phyloP scores from a whole-genome alignment of 2,797 vertebrate species.

The Rhinogobio ventralis region DNA sequence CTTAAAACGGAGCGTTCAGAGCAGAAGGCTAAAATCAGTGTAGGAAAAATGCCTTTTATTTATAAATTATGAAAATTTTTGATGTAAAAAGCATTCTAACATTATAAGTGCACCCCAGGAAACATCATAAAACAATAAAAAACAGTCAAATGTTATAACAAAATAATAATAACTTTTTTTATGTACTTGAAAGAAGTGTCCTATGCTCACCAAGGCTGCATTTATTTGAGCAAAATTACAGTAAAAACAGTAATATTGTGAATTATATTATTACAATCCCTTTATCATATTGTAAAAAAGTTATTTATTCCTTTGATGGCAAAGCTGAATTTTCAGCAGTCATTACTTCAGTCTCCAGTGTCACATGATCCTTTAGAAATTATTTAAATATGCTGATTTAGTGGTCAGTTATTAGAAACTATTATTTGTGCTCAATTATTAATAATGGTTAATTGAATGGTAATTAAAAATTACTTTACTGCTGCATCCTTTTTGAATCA shows the following conservation, averaged over 20 bases:
- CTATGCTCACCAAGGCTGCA: background rate
- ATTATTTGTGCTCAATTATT: too few relatives aligned
- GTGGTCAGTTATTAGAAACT: background rate
- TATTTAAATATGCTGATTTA: background rate
- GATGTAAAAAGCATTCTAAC: too few relatives aligned
- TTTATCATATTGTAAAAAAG: background rate
- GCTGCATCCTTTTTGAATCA: too few relatives aligned
- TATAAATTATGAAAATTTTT: too few relatives aligned
- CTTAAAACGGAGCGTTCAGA: too few relatives aligned
- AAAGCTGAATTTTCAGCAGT: background rate
- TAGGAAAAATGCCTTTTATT: too few relatives aligned
- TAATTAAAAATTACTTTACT: too few relatives aligned
- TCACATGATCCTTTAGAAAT: background rate
- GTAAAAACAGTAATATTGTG: background rate
- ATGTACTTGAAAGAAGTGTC: background rate
- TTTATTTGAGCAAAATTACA: background rate
- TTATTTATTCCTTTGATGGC: background rate
- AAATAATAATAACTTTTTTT: background rate
- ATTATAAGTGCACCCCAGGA: too few relatives aligned
- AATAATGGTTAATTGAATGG: too few relatives aligned
- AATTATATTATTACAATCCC: background rate
- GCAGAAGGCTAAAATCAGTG: too few relatives aligned
- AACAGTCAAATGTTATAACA: too few relatives aligned
- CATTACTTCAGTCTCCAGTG: background rate
- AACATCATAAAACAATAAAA: too few relatives aligned